phyloP scores from a whole-genome alignment of 1,140 invertebrate genomes.

The Pogonomyrmex barbatus region DNA sequence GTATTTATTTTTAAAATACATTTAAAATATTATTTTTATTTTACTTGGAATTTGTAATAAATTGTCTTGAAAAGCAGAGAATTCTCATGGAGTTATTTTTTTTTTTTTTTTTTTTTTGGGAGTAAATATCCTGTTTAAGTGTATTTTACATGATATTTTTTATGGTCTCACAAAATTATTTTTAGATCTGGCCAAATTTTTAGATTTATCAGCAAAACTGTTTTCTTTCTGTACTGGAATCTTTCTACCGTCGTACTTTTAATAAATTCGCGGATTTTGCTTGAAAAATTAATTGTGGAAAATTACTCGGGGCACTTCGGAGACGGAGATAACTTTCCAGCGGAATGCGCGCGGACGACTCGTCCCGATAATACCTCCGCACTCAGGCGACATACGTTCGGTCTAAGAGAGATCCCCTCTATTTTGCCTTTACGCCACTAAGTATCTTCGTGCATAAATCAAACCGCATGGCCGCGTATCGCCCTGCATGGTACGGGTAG shows the following conservation, averaged over 20 bases:
- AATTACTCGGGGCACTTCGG: not conserved
- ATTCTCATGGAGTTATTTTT: no score
- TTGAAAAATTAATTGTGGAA: slow-evolving; percentile 9
- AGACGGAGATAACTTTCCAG: slow-evolving; percentile 26
- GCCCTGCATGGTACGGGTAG: not conserved
- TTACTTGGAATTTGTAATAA: no score
- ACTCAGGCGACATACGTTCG: slow-evolving; percentile 32
- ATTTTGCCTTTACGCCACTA: slow-evolving; percentile 1
- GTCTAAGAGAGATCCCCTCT: not conserved
- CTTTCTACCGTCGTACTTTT: not conserved
- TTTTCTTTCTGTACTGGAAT: no score
- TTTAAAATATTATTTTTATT: no score
- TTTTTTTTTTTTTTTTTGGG: no score
- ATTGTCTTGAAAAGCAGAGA: no score
- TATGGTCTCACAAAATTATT: no score
- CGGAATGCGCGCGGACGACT: slow-evolving; percentile 9
- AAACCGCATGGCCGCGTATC: slow-evolving; percentile 36
- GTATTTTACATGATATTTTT: no score
- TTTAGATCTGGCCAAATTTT: no score
- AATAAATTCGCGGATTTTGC: not conserved
- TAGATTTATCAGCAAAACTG: no score
- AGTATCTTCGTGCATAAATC: slow-evolving; percentile 57
- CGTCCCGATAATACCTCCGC: slow-evolving; percentile 27
- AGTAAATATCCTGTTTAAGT: no score
- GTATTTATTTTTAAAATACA: no score